Conservation (phyloP, 2,888 invertebrate species). For the Spodoptera exigua region DNA sequence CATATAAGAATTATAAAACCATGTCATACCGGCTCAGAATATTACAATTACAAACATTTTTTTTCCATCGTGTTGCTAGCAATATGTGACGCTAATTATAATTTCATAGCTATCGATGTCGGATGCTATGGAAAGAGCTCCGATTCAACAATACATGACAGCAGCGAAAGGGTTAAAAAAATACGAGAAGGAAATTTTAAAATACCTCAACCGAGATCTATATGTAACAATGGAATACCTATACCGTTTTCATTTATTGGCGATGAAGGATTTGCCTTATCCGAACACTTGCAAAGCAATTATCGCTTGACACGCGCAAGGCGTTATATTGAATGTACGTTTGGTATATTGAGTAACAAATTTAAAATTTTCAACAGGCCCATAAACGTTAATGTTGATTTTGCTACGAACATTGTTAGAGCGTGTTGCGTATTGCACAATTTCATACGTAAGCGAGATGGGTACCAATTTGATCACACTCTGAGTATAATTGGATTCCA, state of each 20-base stretch:
- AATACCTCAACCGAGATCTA: no score
- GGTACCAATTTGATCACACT: slow-evolving; percentile 10
- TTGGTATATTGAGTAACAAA: slow-evolving; percentile 29
- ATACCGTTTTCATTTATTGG: no score
- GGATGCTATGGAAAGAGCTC: slow-evolving; percentile 15
- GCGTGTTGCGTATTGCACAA: slow-evolving; percentile 24
- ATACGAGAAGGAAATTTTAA: no score
- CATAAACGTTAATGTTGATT: slow-evolving; percentile 20
- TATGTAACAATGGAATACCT: no score
- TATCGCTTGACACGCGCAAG: slow-evolving; percentile 45
- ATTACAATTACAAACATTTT: slow-evolving; percentile 37
- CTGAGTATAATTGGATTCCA: slow-evolving; percentile 9
- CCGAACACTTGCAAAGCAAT: slow-evolving; percentile 22
- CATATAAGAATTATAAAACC: no score
- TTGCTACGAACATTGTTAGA: slow-evolving; percentile 19
- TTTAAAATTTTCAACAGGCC: slow-evolving; percentile 23
- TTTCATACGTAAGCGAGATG: slow-evolving; percentile 16
- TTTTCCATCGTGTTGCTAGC: slow-evolving; percentile 20
- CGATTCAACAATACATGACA: no score
- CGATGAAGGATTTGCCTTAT: slow-evolving; percentile 14
- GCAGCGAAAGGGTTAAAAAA: no score
- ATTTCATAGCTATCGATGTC: slow-evolving; percentile 18
- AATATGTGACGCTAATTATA: slow-evolving; percentile 19
- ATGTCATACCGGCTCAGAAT: slow-evolving; percentile 25
- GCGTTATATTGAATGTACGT: slow-evolving; percentile 34